Evolutionary conservation across 2,797 vertebrate genomes (phyloP).

Genomic region (Phoeniculus purpureus): DNA sequence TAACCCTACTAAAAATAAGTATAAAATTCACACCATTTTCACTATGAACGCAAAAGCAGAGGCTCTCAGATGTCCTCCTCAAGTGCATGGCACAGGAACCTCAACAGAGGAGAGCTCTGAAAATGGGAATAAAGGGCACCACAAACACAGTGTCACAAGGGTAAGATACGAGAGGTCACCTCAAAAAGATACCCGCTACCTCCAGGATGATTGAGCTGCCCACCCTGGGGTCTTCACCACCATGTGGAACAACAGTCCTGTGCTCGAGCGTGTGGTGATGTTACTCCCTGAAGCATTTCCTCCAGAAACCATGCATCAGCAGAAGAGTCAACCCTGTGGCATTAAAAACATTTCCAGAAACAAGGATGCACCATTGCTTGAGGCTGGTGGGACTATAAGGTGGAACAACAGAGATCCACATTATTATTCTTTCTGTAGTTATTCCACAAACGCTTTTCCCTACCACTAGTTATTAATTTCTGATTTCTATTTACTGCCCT

Average conservation of each 20-base stretch:
- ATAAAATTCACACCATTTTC: neutral
- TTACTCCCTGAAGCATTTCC: neutral
- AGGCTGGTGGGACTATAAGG: neutral
- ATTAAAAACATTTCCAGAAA: constrained; percentile 6
- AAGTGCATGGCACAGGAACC: neutral
- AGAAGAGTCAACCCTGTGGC: neutral
- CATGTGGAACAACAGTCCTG: neutral
- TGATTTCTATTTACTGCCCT: constrained; percentile 20
- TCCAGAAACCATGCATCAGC: neutral
- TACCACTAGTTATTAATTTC: neutral
- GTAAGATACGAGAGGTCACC: neutral
- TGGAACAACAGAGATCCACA: neutral
- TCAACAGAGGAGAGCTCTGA: neutral
- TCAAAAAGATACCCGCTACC: neutral
- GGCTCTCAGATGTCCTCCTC: neutral
- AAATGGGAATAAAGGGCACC: neutral
- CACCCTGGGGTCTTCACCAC: neutral
- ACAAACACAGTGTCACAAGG: neutral
- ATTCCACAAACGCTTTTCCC: neutral
- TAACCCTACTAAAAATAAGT: neutral
- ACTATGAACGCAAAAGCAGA: neutral
- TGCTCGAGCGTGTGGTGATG: neutral
- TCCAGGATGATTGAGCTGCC: neutral
- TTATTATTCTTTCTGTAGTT: neutral
- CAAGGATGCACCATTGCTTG: neutral